Conservation (phyloP, 2,888 invertebrate species). For the Hydropsyche betteni region DNA sequence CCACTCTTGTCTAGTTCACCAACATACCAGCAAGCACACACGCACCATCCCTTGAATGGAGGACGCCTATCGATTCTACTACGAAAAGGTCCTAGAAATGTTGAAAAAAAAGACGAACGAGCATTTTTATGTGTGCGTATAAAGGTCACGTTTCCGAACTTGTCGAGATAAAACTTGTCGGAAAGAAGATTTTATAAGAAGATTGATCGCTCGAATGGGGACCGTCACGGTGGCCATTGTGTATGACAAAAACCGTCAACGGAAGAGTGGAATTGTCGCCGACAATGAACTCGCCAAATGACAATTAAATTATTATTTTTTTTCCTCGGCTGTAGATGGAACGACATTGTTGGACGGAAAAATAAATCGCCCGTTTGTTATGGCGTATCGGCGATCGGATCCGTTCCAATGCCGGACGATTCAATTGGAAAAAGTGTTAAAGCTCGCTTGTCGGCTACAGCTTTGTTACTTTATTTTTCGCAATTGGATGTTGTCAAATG, state of each 20-base stretch:
- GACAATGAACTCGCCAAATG: slow-evolving; percentile 3
- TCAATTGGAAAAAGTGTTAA: too few relatives aligned
- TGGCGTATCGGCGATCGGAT: too few relatives aligned
- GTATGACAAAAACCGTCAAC: slow-evolving; percentile 34
- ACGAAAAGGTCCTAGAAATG: not conserved
- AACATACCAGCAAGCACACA: not conserved
- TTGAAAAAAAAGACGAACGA: slow-evolving; percentile 18
- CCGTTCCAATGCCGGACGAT: too few relatives aligned
- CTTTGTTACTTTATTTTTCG: too few relatives aligned
- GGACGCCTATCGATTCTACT: slow-evolving; percentile 10
- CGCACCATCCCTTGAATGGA: slow-evolving; percentile 7
- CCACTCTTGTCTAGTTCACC: slow-evolving; percentile 1
- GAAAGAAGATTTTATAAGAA: slow-evolving; percentile 39
- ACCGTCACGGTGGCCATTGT: slow-evolving; percentile 32
- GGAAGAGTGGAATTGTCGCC: slow-evolving; percentile 32
- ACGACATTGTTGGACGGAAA: too few relatives aligned
- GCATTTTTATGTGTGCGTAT: not conserved
- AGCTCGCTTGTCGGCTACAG: too few relatives aligned
- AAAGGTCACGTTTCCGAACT: slow-evolving; percentile 32
- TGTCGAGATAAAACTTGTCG: slow-evolving; percentile 37
- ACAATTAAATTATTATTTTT: slow-evolving; percentile 25
- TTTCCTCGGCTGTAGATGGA: too few relatives aligned
- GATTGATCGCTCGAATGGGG: slow-evolving; percentile 36
- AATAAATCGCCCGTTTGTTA: too few relatives aligned
- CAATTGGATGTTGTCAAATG: too few relatives aligned